A percentile compares a stretch with the other conserved stretches of the same genome.
Conservation (phyloP, 2,797 vertebrate genomes). For the Cygnus olor region DNA sequence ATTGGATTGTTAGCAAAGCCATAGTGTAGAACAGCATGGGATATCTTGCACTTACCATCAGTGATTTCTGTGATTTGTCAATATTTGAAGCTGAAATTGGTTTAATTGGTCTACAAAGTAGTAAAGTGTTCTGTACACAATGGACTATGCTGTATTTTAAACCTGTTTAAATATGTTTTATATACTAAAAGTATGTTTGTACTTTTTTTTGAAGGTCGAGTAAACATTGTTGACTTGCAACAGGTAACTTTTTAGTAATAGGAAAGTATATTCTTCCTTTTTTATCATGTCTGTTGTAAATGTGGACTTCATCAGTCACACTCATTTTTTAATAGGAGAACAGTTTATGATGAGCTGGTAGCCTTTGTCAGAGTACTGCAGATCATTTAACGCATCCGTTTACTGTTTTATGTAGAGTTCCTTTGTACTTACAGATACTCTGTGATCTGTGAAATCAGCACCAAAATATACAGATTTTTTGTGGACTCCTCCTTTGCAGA, state of each 20-base stretch:
- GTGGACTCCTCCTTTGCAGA: not conserved
- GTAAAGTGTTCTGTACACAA: not conserved
- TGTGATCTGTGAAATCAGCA: not conserved
- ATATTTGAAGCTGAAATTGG: not conserved
- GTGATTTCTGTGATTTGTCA: not conserved
- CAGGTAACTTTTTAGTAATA: conserved; percentile 82
- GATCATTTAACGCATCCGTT: not conserved
- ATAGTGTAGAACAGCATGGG: not conserved
- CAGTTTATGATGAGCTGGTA: not conserved
- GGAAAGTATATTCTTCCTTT: not conserved
- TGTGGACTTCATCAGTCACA: not conserved
- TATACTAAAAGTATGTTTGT: conserved; percentile 33
- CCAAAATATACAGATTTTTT: not conserved
- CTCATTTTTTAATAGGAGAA: not conserved
- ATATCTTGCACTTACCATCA: not conserved
- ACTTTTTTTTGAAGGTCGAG: conserved; percentile 83
- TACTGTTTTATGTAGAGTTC: not conserved
- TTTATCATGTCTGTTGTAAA: not conserved
- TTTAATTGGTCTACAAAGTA: not conserved
- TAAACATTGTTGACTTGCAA: conserved; percentile 96
- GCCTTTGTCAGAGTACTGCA: not conserved
- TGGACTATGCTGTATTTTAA: not conserved
- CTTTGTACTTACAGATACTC: not conserved
- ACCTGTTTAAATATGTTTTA: not conserved
- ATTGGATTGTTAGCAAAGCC: not conserved